These are phyloP conservation scores for Spondyliosoma cantharus DNA, from an alignment of 2,797 vertebrate species.

Conservation along the genomic window DNA sequence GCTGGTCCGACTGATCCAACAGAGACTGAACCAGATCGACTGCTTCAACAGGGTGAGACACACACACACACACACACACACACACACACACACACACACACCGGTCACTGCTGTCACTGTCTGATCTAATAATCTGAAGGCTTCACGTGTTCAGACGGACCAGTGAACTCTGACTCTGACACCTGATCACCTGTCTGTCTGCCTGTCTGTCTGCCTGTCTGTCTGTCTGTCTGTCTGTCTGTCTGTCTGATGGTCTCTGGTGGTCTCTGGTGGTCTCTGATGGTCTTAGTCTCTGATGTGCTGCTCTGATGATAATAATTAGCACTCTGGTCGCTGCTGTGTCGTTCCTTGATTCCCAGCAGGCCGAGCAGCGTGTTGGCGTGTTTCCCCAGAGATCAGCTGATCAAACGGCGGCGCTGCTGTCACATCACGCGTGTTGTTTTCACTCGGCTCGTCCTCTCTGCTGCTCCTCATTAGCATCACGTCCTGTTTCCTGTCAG, in stretches of 20 bases:
- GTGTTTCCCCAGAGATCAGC: constrained; percentile 41
- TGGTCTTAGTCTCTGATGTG: constrained; percentile 22
- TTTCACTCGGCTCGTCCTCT: constrained; percentile 43
- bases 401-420: constrained; percentile 57
- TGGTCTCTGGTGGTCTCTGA: too few species aligned
- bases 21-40: constrained; percentile 58
- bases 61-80: neutral
- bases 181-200: neutral
- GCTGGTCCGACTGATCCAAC: constrained; percentile 42
- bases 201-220: neutral
- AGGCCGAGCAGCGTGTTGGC: constrained; percentile 48
- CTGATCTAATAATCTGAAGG: too few species aligned
- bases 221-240: too few species aligned
- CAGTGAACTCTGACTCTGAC: too few species aligned
- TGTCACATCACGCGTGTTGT: constrained; percentile 51
- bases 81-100: too few species aligned
- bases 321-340: constrained; percentile 47
- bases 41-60: constrained; percentile 62
- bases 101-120: too few species aligned
- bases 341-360: constrained; percentile 65
- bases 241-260: too few species aligned
- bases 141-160: too few species aligned
- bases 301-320: constrained; percentile 66
- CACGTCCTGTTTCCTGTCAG: constrained; percentile 54
- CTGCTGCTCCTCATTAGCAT: constrained; percentile 64